Conservation (phyloP, 2,888 invertebrate species). For the Cantharis flavilabris region DNA sequence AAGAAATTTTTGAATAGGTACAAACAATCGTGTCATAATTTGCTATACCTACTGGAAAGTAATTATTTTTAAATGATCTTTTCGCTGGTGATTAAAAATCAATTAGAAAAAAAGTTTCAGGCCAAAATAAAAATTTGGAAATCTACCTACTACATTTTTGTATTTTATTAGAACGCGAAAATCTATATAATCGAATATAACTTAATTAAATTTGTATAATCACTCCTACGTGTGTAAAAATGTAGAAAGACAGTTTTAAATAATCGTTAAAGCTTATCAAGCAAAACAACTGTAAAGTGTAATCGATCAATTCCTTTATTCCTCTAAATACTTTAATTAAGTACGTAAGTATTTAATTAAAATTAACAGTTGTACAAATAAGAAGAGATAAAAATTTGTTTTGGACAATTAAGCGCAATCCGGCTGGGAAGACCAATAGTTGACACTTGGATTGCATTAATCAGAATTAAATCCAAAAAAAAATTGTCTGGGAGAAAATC, state of each 20-base stretch:
- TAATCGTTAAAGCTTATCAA: neutral
- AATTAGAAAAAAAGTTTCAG: neutral
- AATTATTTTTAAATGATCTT: neutral
- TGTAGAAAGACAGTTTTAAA: neutral
- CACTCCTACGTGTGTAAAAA: neutral
- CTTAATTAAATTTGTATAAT: neutral
- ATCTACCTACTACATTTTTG: neutral
- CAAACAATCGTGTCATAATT: no score
- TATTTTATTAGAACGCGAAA: neutral
- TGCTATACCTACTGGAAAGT: neutral
- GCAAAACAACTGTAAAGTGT: neutral
- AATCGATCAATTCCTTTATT: neutral
- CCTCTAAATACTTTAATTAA: neutral
- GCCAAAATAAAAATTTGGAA: neutral
- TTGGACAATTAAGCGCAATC: neutral
- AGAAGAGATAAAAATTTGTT: neutral
- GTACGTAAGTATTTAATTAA: neutral
- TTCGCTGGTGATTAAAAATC: neutral
- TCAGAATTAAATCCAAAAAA: neutral
- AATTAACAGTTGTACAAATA: neutral
- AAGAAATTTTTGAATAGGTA: neutral
- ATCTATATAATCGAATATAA: neutral
- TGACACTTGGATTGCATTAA: neutral
- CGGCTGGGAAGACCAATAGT: neutral
- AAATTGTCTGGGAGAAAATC: neutral